A percentile compares a stretch with the other conserved stretches of the same genome.
Evolutionary conservation across 2,113 vertebrate genomes (phyloP).

Genomic region (Okapia johnstoni): DNA sequence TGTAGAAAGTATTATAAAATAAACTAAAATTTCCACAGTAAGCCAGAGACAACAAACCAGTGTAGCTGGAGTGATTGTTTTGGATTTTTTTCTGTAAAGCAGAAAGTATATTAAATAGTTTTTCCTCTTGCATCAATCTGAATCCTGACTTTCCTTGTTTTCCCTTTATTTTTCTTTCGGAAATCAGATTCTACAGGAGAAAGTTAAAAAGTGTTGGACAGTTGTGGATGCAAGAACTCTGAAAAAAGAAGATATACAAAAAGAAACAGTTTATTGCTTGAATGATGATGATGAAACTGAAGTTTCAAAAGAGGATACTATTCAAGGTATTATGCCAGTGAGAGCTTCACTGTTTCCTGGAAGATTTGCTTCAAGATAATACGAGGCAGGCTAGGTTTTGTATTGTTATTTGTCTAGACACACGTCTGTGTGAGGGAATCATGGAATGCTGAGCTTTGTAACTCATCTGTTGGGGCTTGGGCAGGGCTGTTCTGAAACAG

Average conservation of each 20-base stretch:
- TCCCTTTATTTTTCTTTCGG: slow-evolving; percentile 47
- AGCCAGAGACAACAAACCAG: neutral
- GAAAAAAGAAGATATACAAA: slow-evolving; percentile 87
- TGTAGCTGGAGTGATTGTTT: neutral
- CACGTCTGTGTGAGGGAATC: neutral
- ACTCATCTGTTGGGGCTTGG: neutral
- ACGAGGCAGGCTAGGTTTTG: neutral
- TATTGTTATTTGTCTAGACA: neutral
- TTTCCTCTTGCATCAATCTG: neutral
- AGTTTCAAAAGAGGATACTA: slow-evolving; percentile 89
- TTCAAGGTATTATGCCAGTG: slow-evolving; percentile 88
- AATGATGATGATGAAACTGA: slow-evolving; percentile 97
- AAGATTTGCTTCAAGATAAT: neutral
- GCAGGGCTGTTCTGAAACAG: neutral
- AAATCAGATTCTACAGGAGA: slow-evolving; percentile 89
- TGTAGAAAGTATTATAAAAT: neutral
- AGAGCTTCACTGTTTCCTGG: neutral
- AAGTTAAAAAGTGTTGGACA: slow-evolving; percentile 88
- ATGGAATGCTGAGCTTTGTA: neutral
- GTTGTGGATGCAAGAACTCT: slow-evolving; percentile 89
- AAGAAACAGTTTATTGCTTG: slow-evolving; percentile 92
- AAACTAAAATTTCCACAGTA: neutral
- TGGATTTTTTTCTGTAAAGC: neutral
- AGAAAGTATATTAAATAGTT: neutral
- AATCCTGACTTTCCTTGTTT: neutral